Evolutionary conservation across 2,797 vertebrate species (phyloP), one percentile per base, ranked within the genome.

Genomic region (Synanceia verrucosa): DNA sequence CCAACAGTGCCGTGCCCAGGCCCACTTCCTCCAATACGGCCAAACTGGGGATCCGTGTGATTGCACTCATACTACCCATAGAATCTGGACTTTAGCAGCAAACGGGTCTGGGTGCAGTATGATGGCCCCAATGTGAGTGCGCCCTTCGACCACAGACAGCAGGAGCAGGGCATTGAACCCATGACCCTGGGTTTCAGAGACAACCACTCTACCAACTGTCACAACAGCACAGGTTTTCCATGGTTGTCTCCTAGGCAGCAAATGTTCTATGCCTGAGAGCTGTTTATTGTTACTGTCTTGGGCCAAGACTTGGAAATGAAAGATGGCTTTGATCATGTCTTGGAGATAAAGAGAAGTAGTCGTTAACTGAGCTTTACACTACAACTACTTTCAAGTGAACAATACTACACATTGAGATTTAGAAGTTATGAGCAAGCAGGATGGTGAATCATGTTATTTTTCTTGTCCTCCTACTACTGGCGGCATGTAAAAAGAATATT

Each of bases 201-300:
- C n/a, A n/a, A n/a, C n/a, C n/a, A n/a, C n/a, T n/a, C n/a, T n/a
- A n/a, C n/a, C n/a, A n/a, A n/a, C n/a, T n/a, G n/a, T n/a, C n/a
- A n/a, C n/a, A n/a, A n/a, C n/a, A 57, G 33, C 29, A 1, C 21
- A 26, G 37, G 31, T 14, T 56, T 52, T 50, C 39, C 56, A 36
- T 14, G 7, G 6, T 21, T 53, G 7, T 21, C n/a, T 34, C 9
- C 18, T 18, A 59, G 66, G 47, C 19, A 68, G 66, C 51, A 61
- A 81, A 70, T 83, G 75, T 81, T 83, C 71, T 81, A 0, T 65
- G 24, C 58, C 70, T 63, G 58, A 31, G 5, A 51, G 43, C 28
- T 65, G 36, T 53, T 73, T 81, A 81, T 63, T 66, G 13, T 51
- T 39, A 16, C 44, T 63, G 62, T 70, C 26, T 46, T 66, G 19